Percentiles rank a stretch among this genome's conserved stretches.
These are phyloP conservation scores for Apteryx owenii DNA, from an alignment of 2,113 vertebrate species.

Conservation along the genomic window DNA sequence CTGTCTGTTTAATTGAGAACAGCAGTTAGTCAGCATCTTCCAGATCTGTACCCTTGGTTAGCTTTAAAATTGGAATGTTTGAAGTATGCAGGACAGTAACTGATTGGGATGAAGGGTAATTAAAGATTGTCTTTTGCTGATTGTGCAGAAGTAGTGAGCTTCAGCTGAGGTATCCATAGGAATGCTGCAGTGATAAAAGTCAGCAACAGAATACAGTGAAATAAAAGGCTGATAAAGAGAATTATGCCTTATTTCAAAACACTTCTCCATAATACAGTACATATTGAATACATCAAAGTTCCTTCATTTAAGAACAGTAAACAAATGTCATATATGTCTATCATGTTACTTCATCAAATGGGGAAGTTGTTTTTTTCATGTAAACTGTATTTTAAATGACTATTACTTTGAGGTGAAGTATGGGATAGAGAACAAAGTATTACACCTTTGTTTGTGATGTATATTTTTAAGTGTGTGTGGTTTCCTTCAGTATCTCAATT, in stretches of 20 bases:
- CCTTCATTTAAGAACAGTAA: neutral
- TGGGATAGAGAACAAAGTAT: neutral
- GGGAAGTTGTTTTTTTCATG: neutral
- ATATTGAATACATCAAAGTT: neutral
- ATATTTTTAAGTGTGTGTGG: accelerated
- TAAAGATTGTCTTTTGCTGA: neutral
- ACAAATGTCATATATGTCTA: neutral
- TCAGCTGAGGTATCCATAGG: neutral
- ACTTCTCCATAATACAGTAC: neutral
- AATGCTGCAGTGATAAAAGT: neutral
- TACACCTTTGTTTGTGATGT: neutral
- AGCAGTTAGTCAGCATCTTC: neutral
- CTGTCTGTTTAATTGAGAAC: neutral
- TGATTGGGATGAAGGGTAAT: neutral
- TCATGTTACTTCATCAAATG: neutral
- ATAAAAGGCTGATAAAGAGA: neutral
- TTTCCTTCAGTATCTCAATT: neutral
- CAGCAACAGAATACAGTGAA: neutral
- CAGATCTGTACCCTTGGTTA: neutral
- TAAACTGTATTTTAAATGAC: neutral
- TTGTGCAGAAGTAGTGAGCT: neutral
- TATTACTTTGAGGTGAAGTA: neutral
- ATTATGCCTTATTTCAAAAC: neutral
- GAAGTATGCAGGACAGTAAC: neutral
- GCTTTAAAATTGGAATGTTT: neutral